Percentiles rank a stretch among this genome's conserved stretches.
phyloP scores from a whole-genome alignment of 2,113 vertebrate species.

The Andinoacara biseriatus region DNA sequence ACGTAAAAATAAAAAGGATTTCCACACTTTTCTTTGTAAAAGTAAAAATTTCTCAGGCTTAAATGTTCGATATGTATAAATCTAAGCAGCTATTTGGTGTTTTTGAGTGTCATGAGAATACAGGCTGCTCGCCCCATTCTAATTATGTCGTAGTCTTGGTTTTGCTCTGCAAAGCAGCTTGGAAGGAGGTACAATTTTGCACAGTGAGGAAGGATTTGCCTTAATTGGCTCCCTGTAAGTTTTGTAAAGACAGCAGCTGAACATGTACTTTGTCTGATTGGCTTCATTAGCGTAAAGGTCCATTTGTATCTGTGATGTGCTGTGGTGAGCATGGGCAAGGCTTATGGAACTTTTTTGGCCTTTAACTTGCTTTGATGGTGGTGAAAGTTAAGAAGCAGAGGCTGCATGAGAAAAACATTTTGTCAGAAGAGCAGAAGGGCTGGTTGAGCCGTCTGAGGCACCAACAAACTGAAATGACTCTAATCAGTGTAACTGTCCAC shows the following conservation, averaged over 20 bases:
- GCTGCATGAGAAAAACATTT: not conserved
- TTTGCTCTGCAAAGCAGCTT: constrained; percentile 15
- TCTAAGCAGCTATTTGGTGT: not conserved
- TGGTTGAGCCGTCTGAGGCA: not conserved
- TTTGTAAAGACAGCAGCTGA: constrained; percentile 50
- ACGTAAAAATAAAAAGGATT: too few relatives aligned
- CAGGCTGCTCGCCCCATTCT: not conserved
- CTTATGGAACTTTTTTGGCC: constrained; percentile 47
- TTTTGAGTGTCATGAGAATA: not conserved
- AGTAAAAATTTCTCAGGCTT: not conserved
- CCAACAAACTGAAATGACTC: not conserved
- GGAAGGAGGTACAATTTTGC: constrained; percentile 12
- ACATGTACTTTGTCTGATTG: constrained; percentile 60
- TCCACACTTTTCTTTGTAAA: not conserved
- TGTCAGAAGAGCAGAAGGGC: not conserved
- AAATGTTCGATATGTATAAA: not conserved
- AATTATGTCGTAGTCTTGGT: constrained; percentile 9
- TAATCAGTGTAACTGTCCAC: not conserved
- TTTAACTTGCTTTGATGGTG: not conserved
- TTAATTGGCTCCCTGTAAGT: constrained; percentile 68
- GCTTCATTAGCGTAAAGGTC: constrained; percentile 58
- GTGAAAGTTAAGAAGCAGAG: not conserved
- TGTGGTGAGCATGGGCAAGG: constrained; percentile 47
- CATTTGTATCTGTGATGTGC: constrained; percentile 61
- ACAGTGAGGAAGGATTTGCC: constrained; percentile 29